Evolutionary conservation across 2,888 invertebrate genomes (phyloP), one percentile per base, ranked within the genome.

Genomic region (Drosophila niveifrons): DNA sequence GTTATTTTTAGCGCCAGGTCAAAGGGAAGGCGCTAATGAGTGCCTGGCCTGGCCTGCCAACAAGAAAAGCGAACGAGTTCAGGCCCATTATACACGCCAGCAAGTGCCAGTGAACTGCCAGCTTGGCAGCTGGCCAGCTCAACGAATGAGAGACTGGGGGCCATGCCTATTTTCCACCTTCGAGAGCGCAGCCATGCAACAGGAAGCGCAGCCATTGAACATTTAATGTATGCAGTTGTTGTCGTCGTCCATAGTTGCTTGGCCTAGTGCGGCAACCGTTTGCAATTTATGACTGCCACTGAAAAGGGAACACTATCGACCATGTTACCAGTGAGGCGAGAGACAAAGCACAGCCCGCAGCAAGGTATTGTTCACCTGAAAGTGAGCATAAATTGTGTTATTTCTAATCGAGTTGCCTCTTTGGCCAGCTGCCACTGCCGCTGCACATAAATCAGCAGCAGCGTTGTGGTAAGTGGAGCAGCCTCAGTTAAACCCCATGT

Each of bases 151-250:
- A 36, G 13, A 15, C 36, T 36, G 36, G 36, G 23, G 46, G 17
- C 4, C 18, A 36, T 34, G 43, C 43, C 56, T 48, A 65, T 65
- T 57, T 64, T 67, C 66, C 71, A 59, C 47, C 57, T 59, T 59
- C 15, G 15, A 41, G 39, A 36, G 13, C 51, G 59, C 39, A 23
- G 6, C 39, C 46, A 50, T 56, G 82, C 88, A 84, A 88, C 87
- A 88, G 84, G 87, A 88, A 66, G 73, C 64, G 68, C 80, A 80
- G 78, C 75, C 89, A 86, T 71, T 88, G 83, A 82, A 82, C 78
- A 88, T 59, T 83, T 80, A 88, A 84, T 88, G 73, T 75, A 80
- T 86, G 83, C 83, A 86, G 68, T 23, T 23, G 23, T 43, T 28
- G 15, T 15, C 50, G 23, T 43, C 31, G 15, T 15, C 50, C 23